Base-by-base conservation (phyloP, 1,140 invertebrate species). In the Phocides pigmalion region DNA sequence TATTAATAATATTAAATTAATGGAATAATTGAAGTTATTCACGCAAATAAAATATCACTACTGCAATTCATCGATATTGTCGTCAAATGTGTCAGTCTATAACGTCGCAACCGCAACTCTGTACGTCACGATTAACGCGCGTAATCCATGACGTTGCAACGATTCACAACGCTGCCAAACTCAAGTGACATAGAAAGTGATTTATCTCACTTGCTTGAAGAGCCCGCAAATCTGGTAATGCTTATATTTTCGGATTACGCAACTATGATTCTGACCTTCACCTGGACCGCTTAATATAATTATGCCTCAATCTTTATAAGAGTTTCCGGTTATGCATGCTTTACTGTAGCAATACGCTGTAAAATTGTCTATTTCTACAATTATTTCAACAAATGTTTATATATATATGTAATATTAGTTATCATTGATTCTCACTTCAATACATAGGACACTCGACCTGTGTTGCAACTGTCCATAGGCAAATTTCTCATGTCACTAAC, bases 181-280 rank as follows among this genome's bases (percentile, higher is more conserved):
- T 28, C 17, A 59, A 58, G 69, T 68, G 70, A 72, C 70, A 76
- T 65, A 51, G 68, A 74, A 74, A 74, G 71, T 74, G 66, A 66
- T 46, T 64, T 70, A 58, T 62, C 22, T 64, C 37, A 20, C 41
- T 32, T 14, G 14, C 37, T 56, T 44, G 39, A 25, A 16, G 17
- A 53, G 39, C 14, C 19, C 8, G 4, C 20, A 11, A 25, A 56
- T 14, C 22, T 5, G 9, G 4, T 17, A 35, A n/a, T n/a, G 9
- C 20, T 17, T 44, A 44, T 56, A 28, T 28, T 56, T 56, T 56
- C 22, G 39, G 0, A 17, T 56, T 28, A 44, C 20, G 39, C 53
- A 56, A 56, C 32, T 20, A 20, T n/a, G 12, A 42, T 1, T 25
- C 8, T 32, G 53, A 56, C 39, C 53, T 56, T 56, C 20, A 44